These are phyloP conservation scores for Onychomys torridus DNA, from an alignment of 2,797 vertebrate species.

Conservation along the genomic window DNA sequence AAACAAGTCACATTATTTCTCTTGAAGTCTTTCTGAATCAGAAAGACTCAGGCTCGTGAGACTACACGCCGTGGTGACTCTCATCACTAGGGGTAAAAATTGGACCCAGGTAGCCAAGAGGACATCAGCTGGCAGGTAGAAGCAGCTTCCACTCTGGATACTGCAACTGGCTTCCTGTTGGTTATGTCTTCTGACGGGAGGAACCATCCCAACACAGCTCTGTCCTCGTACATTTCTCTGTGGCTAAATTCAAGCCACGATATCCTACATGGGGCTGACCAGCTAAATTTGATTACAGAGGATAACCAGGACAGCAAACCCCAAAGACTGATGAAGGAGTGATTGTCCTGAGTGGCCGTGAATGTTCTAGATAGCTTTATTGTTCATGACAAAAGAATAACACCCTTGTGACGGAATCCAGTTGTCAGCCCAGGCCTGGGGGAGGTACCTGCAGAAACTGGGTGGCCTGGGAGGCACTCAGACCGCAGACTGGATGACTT, in stretches of 20 bases:
- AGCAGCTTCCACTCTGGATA: rapidly evolving
- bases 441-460: neutral
- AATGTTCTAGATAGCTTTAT: neutral
- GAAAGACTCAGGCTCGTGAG: conserved; percentile 62
- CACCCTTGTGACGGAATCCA: neutral
- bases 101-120: neutral
- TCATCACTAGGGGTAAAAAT: conserved; percentile 27
- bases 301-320: conserved; percentile 20
- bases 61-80: conserved; percentile 38
- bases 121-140: neutral
- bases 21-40: conserved; percentile 65
- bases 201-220: neutral
- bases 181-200: conserved; percentile 24
- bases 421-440: neutral
- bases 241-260: conserved; percentile 47
- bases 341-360: conserved; percentile 1
- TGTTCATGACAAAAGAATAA: conserved; percentile 10
- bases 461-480: neutral
- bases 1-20: conserved; percentile 71
- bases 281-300: conserved; percentile 56
- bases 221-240: neutral
- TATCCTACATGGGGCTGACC: conserved; percentile 30
- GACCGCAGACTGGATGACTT: neutral
- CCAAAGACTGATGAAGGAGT: conserved; percentile 40
- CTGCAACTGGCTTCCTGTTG: neutral